These are phyloP conservation scores for Forficula auricularia DNA, from an alignment of 1,140 invertebrate species.

Conservation along the genomic window DNA sequence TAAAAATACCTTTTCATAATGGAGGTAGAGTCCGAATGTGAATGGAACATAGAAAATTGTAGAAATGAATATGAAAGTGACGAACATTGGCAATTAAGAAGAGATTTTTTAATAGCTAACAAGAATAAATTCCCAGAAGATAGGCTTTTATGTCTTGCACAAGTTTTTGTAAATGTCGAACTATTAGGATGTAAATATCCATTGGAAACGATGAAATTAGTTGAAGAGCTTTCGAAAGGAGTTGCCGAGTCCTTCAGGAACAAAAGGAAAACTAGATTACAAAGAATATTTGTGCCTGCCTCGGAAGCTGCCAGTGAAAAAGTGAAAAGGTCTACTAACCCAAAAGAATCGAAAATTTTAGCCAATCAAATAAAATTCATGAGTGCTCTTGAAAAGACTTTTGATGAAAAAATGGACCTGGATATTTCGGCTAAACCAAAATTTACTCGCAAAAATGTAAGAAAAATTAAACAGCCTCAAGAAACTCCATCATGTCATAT, in stretches of 20 bases:
- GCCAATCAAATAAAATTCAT: background rate
- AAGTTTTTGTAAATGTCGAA: conserved; percentile 31
- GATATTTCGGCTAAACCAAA: too few relatives aligned
- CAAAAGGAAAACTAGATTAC: conserved; percentile 34
- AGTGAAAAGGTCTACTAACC: conserved; percentile 27
- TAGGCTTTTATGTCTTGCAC: conserved; percentile 28
- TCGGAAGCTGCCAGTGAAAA: conserved; percentile 40
- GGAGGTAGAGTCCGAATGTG: conserved; percentile 10
- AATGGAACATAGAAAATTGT: conserved; percentile 10
- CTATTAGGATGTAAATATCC: conserved; percentile 34
- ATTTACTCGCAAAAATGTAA: too few relatives aligned
- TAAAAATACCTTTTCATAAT: too few relatives aligned
- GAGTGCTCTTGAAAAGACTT: background rate
- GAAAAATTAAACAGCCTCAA: too few relatives aligned
- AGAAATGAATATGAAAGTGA: conserved; percentile 22
- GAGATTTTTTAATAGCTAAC: conserved; percentile 26
- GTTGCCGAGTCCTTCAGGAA: conserved; percentile 35
- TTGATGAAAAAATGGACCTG: background rate
- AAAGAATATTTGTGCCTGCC: conserved; percentile 44
- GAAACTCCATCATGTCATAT: too few relatives aligned
- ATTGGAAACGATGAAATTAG: conserved; percentile 32
- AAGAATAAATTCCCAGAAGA: conserved; percentile 22
- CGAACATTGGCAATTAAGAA: conserved; percentile 29
- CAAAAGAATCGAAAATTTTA: background rate
- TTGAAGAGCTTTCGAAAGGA: conserved; percentile 30